Evolutionary conservation across 2,113 vertebrate species (phyloP).

Genomic region (Lipotes vexillifer): DNA sequence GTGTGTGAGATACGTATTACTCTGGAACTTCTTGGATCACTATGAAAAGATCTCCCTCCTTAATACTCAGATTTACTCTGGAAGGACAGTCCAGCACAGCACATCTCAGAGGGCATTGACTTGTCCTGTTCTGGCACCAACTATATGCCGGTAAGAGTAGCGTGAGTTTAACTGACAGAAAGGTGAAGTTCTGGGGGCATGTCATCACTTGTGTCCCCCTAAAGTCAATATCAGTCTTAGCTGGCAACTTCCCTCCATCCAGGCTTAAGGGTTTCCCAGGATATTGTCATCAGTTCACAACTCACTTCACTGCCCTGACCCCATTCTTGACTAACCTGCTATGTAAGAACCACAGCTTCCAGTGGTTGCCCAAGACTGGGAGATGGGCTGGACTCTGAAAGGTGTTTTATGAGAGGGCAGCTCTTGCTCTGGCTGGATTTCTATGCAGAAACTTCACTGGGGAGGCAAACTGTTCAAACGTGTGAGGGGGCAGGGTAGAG

Average conservation of each 20-base stretch:
- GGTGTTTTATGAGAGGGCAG: neutral
- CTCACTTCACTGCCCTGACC: neutral
- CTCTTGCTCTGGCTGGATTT: neutral
- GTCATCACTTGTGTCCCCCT: neutral
- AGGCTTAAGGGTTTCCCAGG: neutral
- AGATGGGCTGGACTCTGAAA: neutral
- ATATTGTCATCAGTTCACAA: neutral
- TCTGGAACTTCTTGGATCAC: neutral
- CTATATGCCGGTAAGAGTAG: neutral
- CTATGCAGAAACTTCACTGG: neutral
- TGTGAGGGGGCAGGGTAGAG: neutral
- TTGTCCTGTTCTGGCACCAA: neutral
- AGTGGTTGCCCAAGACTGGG: neutral
- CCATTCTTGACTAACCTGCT: neutral
- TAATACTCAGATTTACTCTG: neutral
- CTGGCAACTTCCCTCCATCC: neutral
- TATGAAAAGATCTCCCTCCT: neutral
- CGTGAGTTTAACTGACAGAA: neutral
- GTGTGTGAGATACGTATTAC: rapidly evolving
- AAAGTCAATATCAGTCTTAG: neutral
- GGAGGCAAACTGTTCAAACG: neutral
- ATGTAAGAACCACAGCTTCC: neutral
- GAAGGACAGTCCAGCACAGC: neutral
- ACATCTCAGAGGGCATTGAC: neutral
- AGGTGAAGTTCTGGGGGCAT: neutral